Evolutionary conservation across 2,888 invertebrate species (phyloP).

Genomic region (Helobdella robusta): DNA sequence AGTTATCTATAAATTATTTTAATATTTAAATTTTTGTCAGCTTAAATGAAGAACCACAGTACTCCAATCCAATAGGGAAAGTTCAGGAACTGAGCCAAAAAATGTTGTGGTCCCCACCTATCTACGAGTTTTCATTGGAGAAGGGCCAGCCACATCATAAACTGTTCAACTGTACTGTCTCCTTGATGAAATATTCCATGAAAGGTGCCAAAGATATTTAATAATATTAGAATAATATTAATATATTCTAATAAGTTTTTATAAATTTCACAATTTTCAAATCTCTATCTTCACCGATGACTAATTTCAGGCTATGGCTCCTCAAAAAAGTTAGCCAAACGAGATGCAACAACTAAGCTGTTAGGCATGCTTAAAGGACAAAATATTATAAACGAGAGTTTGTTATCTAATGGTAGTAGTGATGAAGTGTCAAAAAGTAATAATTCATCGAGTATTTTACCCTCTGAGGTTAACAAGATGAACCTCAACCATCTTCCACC

Average conservation of each 20-base stretch:
- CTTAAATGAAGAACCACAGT: not conserved
- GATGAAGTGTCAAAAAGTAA: too few species aligned
- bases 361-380: conserved; percentile 14
- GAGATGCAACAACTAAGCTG: conserved; percentile 66
- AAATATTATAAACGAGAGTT: too few species aligned
- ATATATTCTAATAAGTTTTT: not conserved
- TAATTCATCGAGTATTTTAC: too few species aligned
- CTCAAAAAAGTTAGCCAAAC: conserved; percentile 89
- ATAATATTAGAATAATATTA: not conserved
- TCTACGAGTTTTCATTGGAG: conserved; percentile 17
- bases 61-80: conserved; percentile 17
- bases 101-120: conserved; percentile 18
- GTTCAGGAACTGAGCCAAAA: conserved; percentile 23
- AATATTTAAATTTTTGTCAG: not conserved
- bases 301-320: conserved; percentile 58
- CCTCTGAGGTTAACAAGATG: too few species aligned
- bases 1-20: not conserved
- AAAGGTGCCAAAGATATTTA: conserved; percentile 13
- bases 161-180: conserved; percentile 14
- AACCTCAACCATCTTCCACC: too few species aligned
- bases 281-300: too few species aligned
- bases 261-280: too few species aligned
- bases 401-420: too few species aligned
- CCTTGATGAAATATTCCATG: conserved; percentile 8
- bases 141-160: conserved; percentile 17